Evolutionary conservation across 2,888 invertebrate genomes (phyloP).

Genomic region (Drosophila fungiperda): DNA sequence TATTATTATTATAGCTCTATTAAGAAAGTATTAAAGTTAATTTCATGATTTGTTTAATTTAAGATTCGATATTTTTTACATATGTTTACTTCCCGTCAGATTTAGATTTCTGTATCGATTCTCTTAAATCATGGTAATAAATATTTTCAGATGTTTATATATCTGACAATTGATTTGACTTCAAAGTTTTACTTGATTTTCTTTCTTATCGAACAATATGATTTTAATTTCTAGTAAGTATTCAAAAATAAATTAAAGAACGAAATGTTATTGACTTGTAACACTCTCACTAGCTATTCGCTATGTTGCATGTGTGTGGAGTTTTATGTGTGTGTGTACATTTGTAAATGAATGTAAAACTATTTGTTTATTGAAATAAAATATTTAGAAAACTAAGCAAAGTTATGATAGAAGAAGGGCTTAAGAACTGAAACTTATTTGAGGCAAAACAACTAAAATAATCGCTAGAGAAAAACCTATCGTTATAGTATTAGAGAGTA

Average conservation of each 20-base stretch:
- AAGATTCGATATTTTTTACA: not conserved
- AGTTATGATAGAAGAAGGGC: constrained; percentile 6
- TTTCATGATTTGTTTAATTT: not conserved
- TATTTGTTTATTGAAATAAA: constrained; percentile 34
- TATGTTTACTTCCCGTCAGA: not conserved
- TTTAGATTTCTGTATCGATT: not conserved
- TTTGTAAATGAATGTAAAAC: constrained; percentile 22
- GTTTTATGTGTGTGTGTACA: not conserved
- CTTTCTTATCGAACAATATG: not conserved
- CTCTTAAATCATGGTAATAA: not conserved
- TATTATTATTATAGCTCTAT: not conserved
- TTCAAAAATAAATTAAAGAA: not conserved
- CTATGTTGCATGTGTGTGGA: constrained; percentile 4
- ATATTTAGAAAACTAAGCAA: constrained; percentile 23
- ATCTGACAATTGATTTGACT: not conserved
- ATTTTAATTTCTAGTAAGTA: not conserved
- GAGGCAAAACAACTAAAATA: constrained; percentile 15
- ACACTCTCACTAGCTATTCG: not conserved
- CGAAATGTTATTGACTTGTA: not conserved
- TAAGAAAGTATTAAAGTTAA: not conserved
- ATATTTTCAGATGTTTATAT: not conserved
- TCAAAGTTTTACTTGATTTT: not conserved
- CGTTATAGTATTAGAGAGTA: constrained; percentile 9
- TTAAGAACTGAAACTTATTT: constrained; percentile 19
- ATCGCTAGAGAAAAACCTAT: constrained; percentile 13